Evolutionary conservation across 1,140 invertebrate species (phyloP).

Genomic region (Musca domestica): DNA sequence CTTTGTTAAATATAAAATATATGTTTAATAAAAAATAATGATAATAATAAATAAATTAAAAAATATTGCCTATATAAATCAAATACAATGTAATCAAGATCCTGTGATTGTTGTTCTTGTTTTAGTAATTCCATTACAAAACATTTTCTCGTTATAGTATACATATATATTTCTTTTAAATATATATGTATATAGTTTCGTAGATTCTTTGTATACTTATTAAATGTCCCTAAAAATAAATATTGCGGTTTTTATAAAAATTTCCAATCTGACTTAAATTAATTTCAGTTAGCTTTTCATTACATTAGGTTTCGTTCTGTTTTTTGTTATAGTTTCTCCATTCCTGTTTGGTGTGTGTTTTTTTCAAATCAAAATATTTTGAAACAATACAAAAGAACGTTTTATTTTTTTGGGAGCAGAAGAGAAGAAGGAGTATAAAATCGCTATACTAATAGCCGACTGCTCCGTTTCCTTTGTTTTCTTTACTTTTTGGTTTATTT

Average conservation of each 20-base stretch:
- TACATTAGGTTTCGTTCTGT: background rate
- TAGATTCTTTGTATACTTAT: conserved; percentile 11
- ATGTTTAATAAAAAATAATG: too few species aligned
- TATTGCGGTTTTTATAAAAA: background rate
- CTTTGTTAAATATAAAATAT: too few species aligned
- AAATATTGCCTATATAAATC: too few species aligned
- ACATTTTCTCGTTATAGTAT: background rate
- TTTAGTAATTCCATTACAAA: conserved; percentile 19
- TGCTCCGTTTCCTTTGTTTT: background rate
- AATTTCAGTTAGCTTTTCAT: conserved; percentile 3
- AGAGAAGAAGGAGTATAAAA: background rate
- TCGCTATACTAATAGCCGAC: too few species aligned
- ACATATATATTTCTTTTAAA: conserved; percentile 1
- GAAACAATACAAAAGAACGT: background rate
- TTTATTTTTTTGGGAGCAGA: background rate
- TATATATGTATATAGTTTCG: background rate
- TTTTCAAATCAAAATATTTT: background rate
- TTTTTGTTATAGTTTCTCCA: background rate
- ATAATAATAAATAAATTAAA: too few species aligned
- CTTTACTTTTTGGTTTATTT: background rate
- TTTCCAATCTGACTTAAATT: conserved; percentile 4
- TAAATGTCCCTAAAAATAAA: background rate
- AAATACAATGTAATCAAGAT: too few species aligned
- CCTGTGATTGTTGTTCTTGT: background rate
- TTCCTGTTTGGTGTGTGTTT: background rate